Conservation (phyloP, 2,113 vertebrate species). For the Thamnophis sirtalis region DNA sequence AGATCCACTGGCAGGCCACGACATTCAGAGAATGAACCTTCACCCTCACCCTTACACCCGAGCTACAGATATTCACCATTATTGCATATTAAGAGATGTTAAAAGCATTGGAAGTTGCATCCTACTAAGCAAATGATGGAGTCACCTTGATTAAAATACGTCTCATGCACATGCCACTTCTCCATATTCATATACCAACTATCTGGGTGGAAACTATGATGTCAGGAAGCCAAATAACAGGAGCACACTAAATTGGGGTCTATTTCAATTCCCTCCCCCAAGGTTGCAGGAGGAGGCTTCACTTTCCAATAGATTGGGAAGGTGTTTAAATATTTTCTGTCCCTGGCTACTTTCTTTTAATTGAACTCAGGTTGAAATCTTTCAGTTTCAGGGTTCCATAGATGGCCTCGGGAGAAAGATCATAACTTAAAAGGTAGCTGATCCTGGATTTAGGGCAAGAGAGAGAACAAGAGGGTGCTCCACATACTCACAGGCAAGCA, state of each 20-base stretch:
- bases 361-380: background rate
- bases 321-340: background rate
- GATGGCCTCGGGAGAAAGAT: background rate
- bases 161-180: background rate
- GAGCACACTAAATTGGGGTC: background rate
- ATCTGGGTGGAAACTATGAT: background rate
- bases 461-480: no score
- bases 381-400: background rate
- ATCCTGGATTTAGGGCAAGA: background rate
- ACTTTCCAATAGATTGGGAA: background rate
- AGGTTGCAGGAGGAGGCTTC: background rate
- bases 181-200: background rate
- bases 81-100: background rate
- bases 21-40: no score
- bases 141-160: background rate
- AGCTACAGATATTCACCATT: no score
- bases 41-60: no score
- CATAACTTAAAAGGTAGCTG: background rate
- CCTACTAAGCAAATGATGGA: background rate
- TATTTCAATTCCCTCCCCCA: background rate
- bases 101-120: background rate
- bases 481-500: constrained; percentile 78
- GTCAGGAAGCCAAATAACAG: background rate
- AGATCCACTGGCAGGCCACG: no score
- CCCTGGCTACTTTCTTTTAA: background rate